phyloP scores from a whole-genome alignment of 2,797 vertebrate species.

The Rhabdophis nuchalis region DNA sequence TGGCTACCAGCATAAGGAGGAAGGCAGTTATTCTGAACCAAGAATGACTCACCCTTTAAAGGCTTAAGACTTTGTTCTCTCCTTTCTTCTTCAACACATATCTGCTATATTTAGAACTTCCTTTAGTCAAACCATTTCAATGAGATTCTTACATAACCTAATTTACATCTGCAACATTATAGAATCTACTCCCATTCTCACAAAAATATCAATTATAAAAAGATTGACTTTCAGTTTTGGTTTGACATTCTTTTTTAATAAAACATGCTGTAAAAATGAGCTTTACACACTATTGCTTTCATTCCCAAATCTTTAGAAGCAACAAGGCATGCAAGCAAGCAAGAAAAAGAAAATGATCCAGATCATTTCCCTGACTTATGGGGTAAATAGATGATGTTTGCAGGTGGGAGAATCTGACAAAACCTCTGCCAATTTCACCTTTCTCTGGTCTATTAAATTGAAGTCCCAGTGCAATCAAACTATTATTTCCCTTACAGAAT shows the following conservation, averaged over 20 bases:
- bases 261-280: neutral
- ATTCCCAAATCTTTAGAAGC: neutral
- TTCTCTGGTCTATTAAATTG: neutral
- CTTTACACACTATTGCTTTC: neutral
- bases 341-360: neutral
- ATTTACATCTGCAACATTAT: conserved; percentile 37
- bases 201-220: conserved; percentile 7
- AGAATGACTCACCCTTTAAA: conserved; percentile 51
- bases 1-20: conserved; percentile 32
- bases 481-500: neutral
- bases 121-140: conserved; percentile 41
- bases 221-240: conserved; percentile 7
- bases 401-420: neutral
- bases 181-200: conserved; percentile 15
- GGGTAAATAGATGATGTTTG: neutral
- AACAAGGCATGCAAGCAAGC: neutral
- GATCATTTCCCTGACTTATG: neutral
- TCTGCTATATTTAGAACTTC: conserved; percentile 49
- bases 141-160: conserved; percentile 33
- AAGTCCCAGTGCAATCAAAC: neutral
- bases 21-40: conserved; percentile 38
- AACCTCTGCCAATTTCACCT: neutral
- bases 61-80: conserved; percentile 22
- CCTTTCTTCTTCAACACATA: conserved; percentile 10
- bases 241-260: neutral